A percentile compares a stretch with the other conserved stretches of the same genome.
These are phyloP conservation scores for Chamaea fasciata DNA, from an alignment of 2,113 vertebrate species.

Conservation along the genomic window DNA sequence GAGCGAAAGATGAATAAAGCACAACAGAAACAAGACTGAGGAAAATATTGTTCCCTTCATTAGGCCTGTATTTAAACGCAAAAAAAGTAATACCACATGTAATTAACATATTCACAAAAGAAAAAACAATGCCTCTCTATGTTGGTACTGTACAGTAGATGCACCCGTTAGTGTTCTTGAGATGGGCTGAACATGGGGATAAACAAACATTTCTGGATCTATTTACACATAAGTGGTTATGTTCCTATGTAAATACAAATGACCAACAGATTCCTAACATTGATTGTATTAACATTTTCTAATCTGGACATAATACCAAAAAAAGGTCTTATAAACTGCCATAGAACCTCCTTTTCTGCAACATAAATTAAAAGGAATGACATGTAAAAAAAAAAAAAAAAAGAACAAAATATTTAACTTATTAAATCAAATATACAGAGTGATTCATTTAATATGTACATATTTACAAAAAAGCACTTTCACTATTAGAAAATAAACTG, in stretches of 20 bases:
- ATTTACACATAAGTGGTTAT: slow-evolving; percentile 73
- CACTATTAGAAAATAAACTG: slow-evolving; percentile 70
- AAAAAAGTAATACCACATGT: slow-evolving; percentile 76
- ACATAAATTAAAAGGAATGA: slow-evolving; percentile 87
- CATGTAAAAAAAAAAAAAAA: slow-evolving; percentile 75
- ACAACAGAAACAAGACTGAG: slow-evolving; percentile 71
- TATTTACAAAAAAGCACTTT: slow-evolving; percentile 84
- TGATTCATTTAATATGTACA: slow-evolving; percentile 95
- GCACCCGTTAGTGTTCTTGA: slow-evolving; percentile 59
- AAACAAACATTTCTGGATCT: slow-evolving; percentile 79
- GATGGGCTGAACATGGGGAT: slow-evolving; percentile 64
- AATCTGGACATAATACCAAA: slow-evolving; percentile 66
- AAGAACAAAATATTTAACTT: slow-evolving; percentile 86
- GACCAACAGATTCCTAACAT: slow-evolving; percentile 69
- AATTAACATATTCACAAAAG: slow-evolving; percentile 72
- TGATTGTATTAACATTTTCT: slow-evolving; percentile 75
- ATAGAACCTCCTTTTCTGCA: slow-evolving; percentile 78
- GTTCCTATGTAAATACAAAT: slow-evolving; percentile 67
- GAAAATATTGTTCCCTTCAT: slow-evolving; percentile 88
- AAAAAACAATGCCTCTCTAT: slow-evolving; percentile 60
- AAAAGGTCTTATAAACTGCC: slow-evolving; percentile 72
- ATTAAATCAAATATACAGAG: slow-evolving; percentile 99
- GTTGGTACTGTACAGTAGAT: slow-evolving; percentile 67
- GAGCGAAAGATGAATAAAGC: slow-evolving; percentile 71
- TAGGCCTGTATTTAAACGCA: slow-evolving; percentile 78